Evolutionary conservation across 2,113 vertebrate genomes (phyloP), one percentile per base, ranked within the genome.

Genomic region (Cyphotilapia sp.): DNA sequence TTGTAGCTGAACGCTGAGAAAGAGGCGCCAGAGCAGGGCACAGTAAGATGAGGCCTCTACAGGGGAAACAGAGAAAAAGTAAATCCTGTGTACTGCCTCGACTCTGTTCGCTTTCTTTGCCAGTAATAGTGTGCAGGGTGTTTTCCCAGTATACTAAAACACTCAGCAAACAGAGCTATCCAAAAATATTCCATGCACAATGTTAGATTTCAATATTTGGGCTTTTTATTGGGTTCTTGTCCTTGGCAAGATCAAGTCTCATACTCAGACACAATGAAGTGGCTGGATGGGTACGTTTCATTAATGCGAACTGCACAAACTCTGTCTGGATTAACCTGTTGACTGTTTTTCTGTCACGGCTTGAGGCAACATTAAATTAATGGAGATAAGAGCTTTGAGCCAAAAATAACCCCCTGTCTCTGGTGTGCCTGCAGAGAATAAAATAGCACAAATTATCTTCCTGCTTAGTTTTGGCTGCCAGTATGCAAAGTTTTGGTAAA

Each of bases 351-450:
- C 87, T 96, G 96, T 97, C 95, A 96, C 95, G 17, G 87, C 96
- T 97, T 95, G 96, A 97, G 96, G 96, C 96, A 96, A 96, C 95
- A 95, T 97, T 97, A 97, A 97, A 97, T 97, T 96, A 95, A 95
- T 96, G 96, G 96, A 96, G 97, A 97, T 97, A 95, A 96, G 96
- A 82, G 97, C 96, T 92, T 56, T 91, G 94, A 93, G 96, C 96
- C 97, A 97, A 97, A 96, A 97, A 98, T 97, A 97, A 97, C 97
- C 96, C 54, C 47, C 96, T 95, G 97, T 91, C 97, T 96, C 96
- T 94, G 88, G 95, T 95, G 94, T 95, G 95, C 95, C 96, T 95
- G 96, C 95, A 83, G 95, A 95, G 96, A 97, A 97, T 96, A 96
- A 96, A 97, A 96, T 94, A 94, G 95, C 96, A 95, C 85, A 92